phyloP scores from a whole-genome alignment of 1,140 invertebrate species.

The Acromyrmex echinatior region DNA sequence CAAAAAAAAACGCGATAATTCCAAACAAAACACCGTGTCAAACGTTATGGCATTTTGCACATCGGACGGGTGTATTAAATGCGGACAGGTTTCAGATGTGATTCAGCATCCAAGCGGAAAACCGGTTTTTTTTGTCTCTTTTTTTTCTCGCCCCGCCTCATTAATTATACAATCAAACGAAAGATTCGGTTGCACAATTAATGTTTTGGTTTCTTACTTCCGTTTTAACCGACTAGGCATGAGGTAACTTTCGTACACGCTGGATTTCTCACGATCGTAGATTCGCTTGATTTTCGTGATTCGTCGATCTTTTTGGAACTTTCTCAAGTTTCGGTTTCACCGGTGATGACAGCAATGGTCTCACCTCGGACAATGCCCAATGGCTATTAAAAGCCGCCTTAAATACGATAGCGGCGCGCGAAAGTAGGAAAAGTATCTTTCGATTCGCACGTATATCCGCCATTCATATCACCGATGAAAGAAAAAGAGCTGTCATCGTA shows the following conservation, averaged over 20 bases:
- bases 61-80: constrained; percentile 12
- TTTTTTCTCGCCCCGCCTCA: constrained; percentile 18
- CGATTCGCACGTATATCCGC: constrained; percentile 68
- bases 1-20: constrained; percentile 12
- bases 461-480: constrained; percentile 62
- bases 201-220: constrained; percentile 70
- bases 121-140: constrained; percentile 71
- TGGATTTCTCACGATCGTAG: neutral
- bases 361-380: constrained; percentile 63
- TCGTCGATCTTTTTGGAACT: constrained; percentile 66
- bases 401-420: constrained; percentile 60
- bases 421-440: constrained; percentile 78
- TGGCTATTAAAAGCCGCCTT: constrained; percentile 58
- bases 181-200: constrained; percentile 70
- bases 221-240: neutral
- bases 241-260: neutral
- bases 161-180: constrained; percentile 69
- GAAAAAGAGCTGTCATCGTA: constrained; percentile 43
- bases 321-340: constrained; percentile 75
- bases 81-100: constrained; percentile 73
- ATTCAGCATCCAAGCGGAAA: constrained; percentile 64
- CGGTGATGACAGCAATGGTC: neutral
- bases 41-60: constrained; percentile 7
- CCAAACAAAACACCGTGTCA: constrained; percentile 28
- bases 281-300: constrained; percentile 32